Evolutionary conservation across 2,888 invertebrate species (phyloP).

Genomic region (Dorcus hopei): DNA sequence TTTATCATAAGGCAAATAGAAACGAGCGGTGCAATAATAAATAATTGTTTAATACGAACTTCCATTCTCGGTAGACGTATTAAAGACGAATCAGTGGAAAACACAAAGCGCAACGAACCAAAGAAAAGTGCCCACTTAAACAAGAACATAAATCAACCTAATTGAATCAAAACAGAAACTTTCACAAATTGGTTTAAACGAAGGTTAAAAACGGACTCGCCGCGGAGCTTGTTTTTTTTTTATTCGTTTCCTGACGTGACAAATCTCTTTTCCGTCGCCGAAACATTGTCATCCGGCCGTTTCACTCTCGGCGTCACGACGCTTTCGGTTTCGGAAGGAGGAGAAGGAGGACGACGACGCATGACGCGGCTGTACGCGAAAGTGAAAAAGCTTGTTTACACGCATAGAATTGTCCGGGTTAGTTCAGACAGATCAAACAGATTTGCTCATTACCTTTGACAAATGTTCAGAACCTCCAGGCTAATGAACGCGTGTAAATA

Average conservation of each 20-base stretch:
- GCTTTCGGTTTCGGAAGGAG: conserved; percentile 11
- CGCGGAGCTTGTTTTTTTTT: not conserved
- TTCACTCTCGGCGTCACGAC: no score
- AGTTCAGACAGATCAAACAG: conserved; percentile 25
- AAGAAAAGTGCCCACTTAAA: conserved; percentile 38
- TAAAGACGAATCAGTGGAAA: no score
- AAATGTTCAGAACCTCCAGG: conserved; percentile 20
- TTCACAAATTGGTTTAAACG: conserved; percentile 33
- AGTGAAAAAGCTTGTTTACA: conserved; percentile 24
- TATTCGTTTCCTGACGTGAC: conserved; percentile 31
- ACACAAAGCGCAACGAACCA: conserved; percentile 6
- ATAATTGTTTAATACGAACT: no score
- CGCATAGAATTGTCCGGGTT: conserved; percentile 17
- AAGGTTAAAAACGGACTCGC: not conserved
- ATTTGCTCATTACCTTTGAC: conserved; percentile 27
- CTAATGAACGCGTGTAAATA: conserved; percentile 26
- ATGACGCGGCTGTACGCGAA: conserved; percentile 7
- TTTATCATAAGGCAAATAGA: no score
- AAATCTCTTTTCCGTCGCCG: conserved; percentile 40
- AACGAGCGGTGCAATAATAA: no score
- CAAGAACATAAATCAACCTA: conserved; percentile 41
- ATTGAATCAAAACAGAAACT: conserved; percentile 43
- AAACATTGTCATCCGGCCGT: conserved; percentile 22
- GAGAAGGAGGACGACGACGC: conserved; percentile 17
- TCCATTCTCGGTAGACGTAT: no score